These are phyloP conservation scores for Siniperca undulata DNA, from an alignment of 2,797 vertebrate species.

Conservation along the genomic window DNA sequence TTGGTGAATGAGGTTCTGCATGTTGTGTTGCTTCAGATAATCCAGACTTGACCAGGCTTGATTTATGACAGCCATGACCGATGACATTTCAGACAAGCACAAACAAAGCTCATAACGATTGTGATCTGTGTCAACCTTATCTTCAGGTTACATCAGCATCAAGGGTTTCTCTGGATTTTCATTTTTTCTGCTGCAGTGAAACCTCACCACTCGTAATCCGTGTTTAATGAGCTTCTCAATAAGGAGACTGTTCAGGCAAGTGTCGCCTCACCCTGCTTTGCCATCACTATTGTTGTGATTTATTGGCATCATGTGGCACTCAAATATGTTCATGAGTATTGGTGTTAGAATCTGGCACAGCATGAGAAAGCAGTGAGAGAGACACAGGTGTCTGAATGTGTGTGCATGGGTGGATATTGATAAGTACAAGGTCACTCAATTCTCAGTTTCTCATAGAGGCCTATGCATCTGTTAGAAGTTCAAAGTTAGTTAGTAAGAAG, in stretches of 20 bases:
- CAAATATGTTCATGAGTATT: slow-evolving; percentile 22
- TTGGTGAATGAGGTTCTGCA: neutral
- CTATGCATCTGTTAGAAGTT: neutral
- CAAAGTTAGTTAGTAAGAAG: neutral
- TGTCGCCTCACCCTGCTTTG: slow-evolving; percentile 16
- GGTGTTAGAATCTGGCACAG: slow-evolving; percentile 18
- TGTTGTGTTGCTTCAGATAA: neutral
- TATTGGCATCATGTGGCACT: slow-evolving; percentile 30
- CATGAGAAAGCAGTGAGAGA: slow-evolving; percentile 25
- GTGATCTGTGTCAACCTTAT: neutral
- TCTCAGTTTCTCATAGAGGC: neutral
- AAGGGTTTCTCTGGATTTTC: neutral
- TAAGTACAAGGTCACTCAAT: neutral
- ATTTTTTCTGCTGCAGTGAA: neutral
- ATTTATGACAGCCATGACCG: neutral
- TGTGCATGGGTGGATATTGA: neutral
- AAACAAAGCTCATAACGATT: slow-evolving; percentile 27
- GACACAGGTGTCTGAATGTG: neutral
- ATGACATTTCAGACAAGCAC: slow-evolving; percentile 41
- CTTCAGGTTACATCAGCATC: neutral
- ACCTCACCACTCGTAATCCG: neutral
- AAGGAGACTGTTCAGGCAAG: neutral
- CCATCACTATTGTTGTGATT: slow-evolving; percentile 46
- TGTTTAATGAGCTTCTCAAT: slow-evolving; percentile 7
- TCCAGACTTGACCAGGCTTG: slow-evolving; percentile 36